Base-by-base conservation (phyloP, 2,888 invertebrate genomes). In the Meteorus cinctellus region DNA sequence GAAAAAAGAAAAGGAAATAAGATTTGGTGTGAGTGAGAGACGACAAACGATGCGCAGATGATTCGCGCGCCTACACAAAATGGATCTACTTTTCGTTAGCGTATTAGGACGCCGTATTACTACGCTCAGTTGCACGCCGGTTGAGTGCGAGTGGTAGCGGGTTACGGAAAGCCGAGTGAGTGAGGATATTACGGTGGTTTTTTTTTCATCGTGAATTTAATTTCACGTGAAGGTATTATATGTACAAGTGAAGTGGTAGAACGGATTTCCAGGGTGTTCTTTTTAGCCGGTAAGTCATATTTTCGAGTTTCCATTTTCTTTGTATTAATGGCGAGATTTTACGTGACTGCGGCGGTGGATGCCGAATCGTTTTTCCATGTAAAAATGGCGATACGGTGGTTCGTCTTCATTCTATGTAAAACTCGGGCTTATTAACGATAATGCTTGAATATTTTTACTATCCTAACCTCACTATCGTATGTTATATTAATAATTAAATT, bases 81-180 rank as follows among this genome's bases (percentile, higher is more conserved):
- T 19, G 84, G 87, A 81, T 86, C 87, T 87, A 85, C 78, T 80
- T 85, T 82, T 51, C 76, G 72, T 74, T 78, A 82, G 87, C 86
- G 87, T 84, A 86, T 84, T 82, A 76, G 72, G 82, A 81, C 84
- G 85, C 82, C 76, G 77, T 68, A 60, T 72, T 79, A 82, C 83
- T 82, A 83, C 82, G 83, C 82, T 86, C 84, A 86, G 88, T 89
- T 86, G 88, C 87, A 87, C 89, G 87, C 89, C 88, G 89, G 88
- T 86, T 84, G 86, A 85, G 84, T 68, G 51, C 51, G 65, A 73
- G 68, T 69, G 68, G 59, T 48, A 68, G 71, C 68, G 76, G 76
- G 60, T 72, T 24, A 66, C 66, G 65, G 63, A 71, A 66, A 36
- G 71, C 71, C 45, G 48, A 59, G 48, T 68, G 66, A 85, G 86